phyloP scores from a whole-genome alignment of 2,888 invertebrate species.

The Dicyrtoma fusca region DNA sequence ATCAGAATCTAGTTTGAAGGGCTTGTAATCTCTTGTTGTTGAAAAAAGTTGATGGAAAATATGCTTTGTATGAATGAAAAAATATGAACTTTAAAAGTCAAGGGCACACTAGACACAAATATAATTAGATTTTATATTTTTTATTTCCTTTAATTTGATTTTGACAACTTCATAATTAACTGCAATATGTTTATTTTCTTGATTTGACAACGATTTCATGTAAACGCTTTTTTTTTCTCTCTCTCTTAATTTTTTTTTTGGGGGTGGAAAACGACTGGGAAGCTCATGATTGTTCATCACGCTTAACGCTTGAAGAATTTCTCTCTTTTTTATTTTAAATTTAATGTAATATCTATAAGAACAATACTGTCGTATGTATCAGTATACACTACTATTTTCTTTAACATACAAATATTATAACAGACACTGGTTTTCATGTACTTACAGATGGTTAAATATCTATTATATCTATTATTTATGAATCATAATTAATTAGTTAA shows the following conservation, averaged over 20 bases:
- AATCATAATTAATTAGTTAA: too few relatives aligned
- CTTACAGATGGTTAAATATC: too few relatives aligned
- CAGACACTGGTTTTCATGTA: too few relatives aligned
- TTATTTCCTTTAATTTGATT: not conserved
- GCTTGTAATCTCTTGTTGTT: too few relatives aligned
- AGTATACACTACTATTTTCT: not conserved
- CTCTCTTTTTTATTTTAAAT: conserved; percentile 24
- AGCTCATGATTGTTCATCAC: conserved; percentile 52
- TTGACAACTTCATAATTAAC: not conserved
- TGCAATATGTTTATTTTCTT: conserved; percentile 10
- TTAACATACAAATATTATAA: not conserved
- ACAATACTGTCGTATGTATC: not conserved
- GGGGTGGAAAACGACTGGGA: conserved; percentile 42
- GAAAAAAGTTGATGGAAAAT: too few relatives aligned
- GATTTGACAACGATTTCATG: conserved; percentile 13
- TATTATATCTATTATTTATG: too few relatives aligned
- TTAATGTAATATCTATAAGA: conserved; percentile 6
- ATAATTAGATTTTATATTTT: too few relatives aligned
- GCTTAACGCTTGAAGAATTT: conserved; percentile 40
- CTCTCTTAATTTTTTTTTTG: not conserved
- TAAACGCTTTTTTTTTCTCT: conserved; percentile 3
- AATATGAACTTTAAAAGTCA: too few relatives aligned
- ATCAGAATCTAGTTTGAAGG: too few relatives aligned
- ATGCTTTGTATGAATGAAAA: too few relatives aligned
- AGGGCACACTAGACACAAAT: too few relatives aligned